phyloP scores from a whole-genome alignment of 35 echinoderm and acorn worm genomes.

The Lytechinus pictus region DNA sequence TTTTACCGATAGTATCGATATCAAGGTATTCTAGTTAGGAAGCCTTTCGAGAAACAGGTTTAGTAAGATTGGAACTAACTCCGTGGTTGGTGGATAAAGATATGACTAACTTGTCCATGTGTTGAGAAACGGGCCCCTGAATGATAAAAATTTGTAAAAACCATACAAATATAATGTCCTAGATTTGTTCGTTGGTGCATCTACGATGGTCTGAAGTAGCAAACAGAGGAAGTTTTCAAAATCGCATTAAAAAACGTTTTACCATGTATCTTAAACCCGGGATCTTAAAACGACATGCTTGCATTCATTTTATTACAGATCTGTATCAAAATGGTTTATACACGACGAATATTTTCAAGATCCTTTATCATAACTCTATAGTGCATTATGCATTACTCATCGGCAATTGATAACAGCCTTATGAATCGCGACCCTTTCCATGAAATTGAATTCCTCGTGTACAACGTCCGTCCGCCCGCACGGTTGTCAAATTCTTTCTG shows the following conservation, averaged over 20 bases:
- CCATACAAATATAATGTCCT: neutral
- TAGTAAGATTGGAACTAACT: no score
- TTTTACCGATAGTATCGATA: no score
- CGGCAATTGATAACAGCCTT: neutral
- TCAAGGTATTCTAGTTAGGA: no score
- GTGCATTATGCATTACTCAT: conserved; percentile 3
- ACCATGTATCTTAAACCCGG: no score
- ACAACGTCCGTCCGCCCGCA: neutral
- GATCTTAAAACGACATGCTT: no score
- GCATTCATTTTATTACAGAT: no score
- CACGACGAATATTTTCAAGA: neutral
- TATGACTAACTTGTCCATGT: no score
- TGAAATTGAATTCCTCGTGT: neutral
- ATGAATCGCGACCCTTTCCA: neutral
- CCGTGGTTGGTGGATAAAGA: no score
- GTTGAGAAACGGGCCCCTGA: neutral
- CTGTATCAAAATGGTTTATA: neutral
- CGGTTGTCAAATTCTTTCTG: neutral
- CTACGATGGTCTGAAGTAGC: neutral
- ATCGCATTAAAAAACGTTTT: neutral
- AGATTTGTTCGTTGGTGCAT: neutral
- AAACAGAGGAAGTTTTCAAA: neutral
- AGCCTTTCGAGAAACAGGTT: no score
- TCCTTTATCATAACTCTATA: neutral
- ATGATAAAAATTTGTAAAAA: neutral